These are phyloP conservation scores for Phorcus lineatus DNA, from an alignment of 2,888 invertebrate genomes.

Conservation along the genomic window DNA sequence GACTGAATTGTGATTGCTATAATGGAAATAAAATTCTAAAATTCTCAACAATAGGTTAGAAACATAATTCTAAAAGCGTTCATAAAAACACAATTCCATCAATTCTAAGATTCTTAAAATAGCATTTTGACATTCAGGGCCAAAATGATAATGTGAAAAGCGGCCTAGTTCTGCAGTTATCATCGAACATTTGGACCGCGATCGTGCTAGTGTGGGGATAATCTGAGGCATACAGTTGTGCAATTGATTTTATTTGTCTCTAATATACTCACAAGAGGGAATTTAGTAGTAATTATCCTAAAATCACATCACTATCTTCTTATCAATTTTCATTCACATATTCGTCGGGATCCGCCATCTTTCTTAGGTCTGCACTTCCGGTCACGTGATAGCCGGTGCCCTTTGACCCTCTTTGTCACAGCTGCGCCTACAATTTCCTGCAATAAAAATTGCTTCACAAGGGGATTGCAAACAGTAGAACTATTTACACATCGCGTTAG, in stretches of 20 bases:
- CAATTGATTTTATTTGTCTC: neutral
- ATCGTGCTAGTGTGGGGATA: neutral
- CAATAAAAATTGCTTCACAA: neutral
- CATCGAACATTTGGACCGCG: neutral
- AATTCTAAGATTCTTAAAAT: neutral
- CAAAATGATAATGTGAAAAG: conserved; percentile 7
- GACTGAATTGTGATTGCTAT: neutral
- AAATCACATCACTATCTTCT: conserved; percentile 1
- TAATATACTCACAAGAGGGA: neutral
- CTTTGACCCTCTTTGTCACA: neutral
- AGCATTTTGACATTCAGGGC: neutral
- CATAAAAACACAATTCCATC: too few relatives aligned
- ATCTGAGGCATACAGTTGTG: too few relatives aligned
- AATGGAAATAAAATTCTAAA: neutral
- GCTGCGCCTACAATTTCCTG: neutral
- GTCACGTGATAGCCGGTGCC: conserved; percentile 22
- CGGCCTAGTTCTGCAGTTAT: neutral
- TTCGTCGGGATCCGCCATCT: conserved; percentile 16
- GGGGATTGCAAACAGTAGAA: too few relatives aligned
- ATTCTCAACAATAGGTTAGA: neutral
- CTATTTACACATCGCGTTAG: too few relatives aligned
- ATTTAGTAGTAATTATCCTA: neutral
- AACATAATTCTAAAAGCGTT: too few relatives aligned
- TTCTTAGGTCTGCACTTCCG: conserved; percentile 10
- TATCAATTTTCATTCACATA: conserved; percentile 14